These are phyloP conservation scores for Eulemur rubriventer DNA, from an alignment of 2,797 vertebrate species.

Conservation along the genomic window DNA sequence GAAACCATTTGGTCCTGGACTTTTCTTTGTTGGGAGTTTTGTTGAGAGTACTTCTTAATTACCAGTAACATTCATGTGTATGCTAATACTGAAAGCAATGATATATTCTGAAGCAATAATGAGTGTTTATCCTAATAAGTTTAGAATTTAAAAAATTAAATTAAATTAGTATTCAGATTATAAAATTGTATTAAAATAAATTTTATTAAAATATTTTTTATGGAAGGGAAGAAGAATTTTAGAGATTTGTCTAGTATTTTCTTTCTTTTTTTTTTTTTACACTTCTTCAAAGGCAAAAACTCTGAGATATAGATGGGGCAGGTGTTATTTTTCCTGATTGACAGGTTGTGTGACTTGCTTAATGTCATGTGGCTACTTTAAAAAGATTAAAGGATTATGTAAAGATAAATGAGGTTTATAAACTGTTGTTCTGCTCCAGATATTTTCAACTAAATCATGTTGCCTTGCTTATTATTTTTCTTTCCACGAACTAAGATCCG, in stretches of 20 bases:
- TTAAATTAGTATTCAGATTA: neutral
- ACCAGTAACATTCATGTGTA: neutral
- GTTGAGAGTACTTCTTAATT: neutral
- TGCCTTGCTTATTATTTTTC: neutral
- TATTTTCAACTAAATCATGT: neutral
- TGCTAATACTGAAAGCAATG: neutral
- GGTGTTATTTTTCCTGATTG: neutral
- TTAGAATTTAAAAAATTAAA: constrained; percentile 2
- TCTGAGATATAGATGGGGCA: neutral
- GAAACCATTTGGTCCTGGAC: neutral
- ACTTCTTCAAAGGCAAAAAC: neutral
- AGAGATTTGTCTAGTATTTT: neutral
- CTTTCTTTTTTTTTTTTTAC: neutral
- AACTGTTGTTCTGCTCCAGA: neutral
- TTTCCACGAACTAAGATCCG: neutral
- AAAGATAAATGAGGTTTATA: neutral
- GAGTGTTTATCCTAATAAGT: neutral
- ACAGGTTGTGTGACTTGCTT: constrained; percentile 8
- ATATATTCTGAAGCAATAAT: neutral
- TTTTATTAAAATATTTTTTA: neutral
- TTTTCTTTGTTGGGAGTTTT: neutral
- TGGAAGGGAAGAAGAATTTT: neutral
- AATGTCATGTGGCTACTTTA: neutral
- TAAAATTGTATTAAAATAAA: neutral
- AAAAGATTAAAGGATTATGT: neutral